Base-by-base conservation (phyloP, 2,888 invertebrate genomes). In the Volucella zonaria region DNA sequence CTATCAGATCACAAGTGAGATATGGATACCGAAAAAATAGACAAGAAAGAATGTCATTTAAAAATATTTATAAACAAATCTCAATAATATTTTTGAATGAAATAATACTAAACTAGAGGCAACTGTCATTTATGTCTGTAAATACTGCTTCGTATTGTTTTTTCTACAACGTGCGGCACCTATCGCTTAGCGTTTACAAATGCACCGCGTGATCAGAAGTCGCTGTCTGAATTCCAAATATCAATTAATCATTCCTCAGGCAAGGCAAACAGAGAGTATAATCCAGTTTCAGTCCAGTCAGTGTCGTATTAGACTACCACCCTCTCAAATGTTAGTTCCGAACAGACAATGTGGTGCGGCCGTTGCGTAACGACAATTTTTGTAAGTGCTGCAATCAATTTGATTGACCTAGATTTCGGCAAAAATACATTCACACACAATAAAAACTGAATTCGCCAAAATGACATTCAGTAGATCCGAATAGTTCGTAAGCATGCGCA, bases 371-470 rank as follows among this genome's bases (percentile, higher is more conserved):
- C 66, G 42, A 56, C 56, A 52, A 49, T 73, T 67, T 58, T 52
- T 45, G 47, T 45, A 14, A 77, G 77, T 67, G 68, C 62, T 45
- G 73, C 51, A 78, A 78, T 73, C 58, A 66, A 82, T 75, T 70
- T 70, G 82, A 83, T 79, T 83, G 82, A 75, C 82, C 82, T 54
- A 79, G 47, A 75, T 83, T 70, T 61, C 18, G 40, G 14, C 56
- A 43, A 15, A 40, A 74, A 64, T 59, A 52, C 31, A 38, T 23
- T 51, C 23, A 67, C 23, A 49, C n/a, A 59, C 42, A 71, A 40
- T 18, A n/a, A 71, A 8, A 76, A 23, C 43, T n/a, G 23, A 71
- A 73, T 74, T 68, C 51, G 70, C 74, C 56, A 75, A 79, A 79
- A 49, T 83, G 78, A 70, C 79, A 78, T 38, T 71, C 58, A 31